Evolutionary conservation across 2,797 vertebrate genomes (phyloP), one percentile per base, ranked within the genome.

Genomic region (Crocidura indochinensis): DNA sequence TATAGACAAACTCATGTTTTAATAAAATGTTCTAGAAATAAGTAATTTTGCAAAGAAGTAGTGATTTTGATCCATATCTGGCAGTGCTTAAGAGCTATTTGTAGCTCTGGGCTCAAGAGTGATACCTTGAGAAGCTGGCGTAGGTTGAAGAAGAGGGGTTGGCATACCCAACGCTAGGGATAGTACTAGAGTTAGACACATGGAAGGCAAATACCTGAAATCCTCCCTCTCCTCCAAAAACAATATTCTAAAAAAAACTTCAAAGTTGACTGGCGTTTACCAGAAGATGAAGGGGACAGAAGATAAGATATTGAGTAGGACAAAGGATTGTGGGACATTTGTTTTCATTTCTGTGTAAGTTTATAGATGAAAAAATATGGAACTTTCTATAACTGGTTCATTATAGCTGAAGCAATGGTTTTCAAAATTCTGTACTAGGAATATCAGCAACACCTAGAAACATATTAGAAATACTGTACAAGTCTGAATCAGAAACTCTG

Each of bases 401-500:
- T 2, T 74, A 14, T 75, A 10, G 2, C 73, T 90, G 22, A 3
- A 87, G 38, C 15, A 12, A 3, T 53, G 24, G 15, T 85, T 84
- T 56, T 85, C 68, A 86, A 86, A 56, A 51, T 17, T 68, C 62
- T 72, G 0, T 0, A 47, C 19, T n/a, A 74, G 31, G 74, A 38
- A 11, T 7, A 65, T 29, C 3, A 26, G 29, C 22, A 77, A 84
- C 24, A 71, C 11, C 20, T 46, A 12, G 15, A 51, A 82, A 73
- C 8, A 20, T 1, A 2, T 31, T 62, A 62, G 26, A 87, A 71
- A 65, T 68, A 10, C 26, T 1, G 3, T 60, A 46, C 27, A 81
- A 4, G 15, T 82, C 24, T 79, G 19, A 88, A n/a, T 87, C 72
- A 38, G 49, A 78, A 91, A 22, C 26, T 78, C 84, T 77, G 14